These are phyloP conservation scores for Catostylus mosaicus DNA, from an alignment of 30 jellyfish, hydroid and myxozoan species.

Conservation along the genomic window DNA sequence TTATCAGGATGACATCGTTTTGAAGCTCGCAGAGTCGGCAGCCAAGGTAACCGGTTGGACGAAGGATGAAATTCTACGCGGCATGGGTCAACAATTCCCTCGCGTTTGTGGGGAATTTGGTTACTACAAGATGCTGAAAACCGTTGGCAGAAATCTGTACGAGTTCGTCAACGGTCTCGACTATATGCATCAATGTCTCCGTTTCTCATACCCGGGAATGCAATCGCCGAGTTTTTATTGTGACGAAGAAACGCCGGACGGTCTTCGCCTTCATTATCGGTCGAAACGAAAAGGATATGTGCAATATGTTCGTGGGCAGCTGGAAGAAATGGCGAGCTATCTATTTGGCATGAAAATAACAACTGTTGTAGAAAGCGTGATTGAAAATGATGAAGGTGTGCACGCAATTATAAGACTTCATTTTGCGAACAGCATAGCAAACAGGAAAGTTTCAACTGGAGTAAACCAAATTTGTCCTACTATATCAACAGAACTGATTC, in stretches of 20 bases:
- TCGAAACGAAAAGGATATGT: conserved; percentile 59
- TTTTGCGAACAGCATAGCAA: conserved; percentile 23
- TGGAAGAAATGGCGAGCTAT: conserved; percentile 49
- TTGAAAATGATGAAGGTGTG: conserved; percentile 33
- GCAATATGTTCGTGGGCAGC: conserved; percentile 57
- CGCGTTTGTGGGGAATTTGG: conserved; percentile 67
- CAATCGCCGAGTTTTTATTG: conserved; percentile 67
- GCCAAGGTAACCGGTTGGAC: conserved; percentile 48
- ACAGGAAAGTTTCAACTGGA: conserved; percentile 50
- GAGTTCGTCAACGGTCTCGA: conserved; percentile 70
- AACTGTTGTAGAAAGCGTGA: conserved; percentile 26
- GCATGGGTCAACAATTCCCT: conserved; percentile 56
- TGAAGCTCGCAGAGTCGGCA: conserved; percentile 39
- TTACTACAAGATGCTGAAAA: conserved; percentile 55
- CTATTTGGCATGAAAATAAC: conserved; percentile 27
- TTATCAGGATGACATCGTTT: conserved; percentile 27
- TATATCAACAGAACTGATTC: conserved; percentile 55
- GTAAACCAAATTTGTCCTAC: conserved; percentile 43
- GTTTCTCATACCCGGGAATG: conserved; percentile 69
- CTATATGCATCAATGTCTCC: conserved; percentile 64
- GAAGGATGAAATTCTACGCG: conserved; percentile 42
- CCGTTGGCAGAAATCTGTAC: conserved; percentile 64
- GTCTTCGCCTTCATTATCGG: conserved; percentile 62
- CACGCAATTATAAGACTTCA: conserved; percentile 42
- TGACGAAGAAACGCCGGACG: conserved; percentile 57